These are phyloP conservation scores for Zygogramma bicolorata DNA, from an alignment of 2,888 invertebrate genomes.

Conservation along the genomic window DNA sequence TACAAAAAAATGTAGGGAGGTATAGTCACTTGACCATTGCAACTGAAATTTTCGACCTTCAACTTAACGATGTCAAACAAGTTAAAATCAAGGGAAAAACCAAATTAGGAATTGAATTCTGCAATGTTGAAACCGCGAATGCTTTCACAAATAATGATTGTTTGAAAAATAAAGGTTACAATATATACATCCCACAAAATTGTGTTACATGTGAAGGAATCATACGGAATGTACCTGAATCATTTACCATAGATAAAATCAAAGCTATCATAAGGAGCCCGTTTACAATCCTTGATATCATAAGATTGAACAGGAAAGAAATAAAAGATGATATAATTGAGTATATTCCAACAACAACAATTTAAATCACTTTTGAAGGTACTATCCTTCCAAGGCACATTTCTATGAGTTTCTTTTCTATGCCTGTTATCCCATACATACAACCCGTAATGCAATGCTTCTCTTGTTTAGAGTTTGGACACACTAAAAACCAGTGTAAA, in stretches of 20 bases:
- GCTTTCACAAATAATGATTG: not conserved
- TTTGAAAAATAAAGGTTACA: constrained; percentile 16
- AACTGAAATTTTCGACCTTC: not conserved
- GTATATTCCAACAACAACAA: not conserved
- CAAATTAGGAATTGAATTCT: not conserved
- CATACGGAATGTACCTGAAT: not conserved
- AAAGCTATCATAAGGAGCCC: not conserved
- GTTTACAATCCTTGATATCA: constrained; percentile 5
- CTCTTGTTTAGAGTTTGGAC: constrained; percentile 14
- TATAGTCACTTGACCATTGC: not conserved
- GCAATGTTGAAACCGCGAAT: not conserved
- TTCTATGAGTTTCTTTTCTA: not conserved
- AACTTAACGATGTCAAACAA: not conserved
- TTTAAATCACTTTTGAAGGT: constrained; percentile 14
- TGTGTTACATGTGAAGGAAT: constrained; percentile 16
- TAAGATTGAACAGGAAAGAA: constrained; percentile 18
- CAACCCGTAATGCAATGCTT: constrained; percentile 18
- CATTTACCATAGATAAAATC: not conserved
- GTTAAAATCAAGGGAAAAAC: not conserved
- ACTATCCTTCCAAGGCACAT: not conserved
- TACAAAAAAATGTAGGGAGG: not conserved
- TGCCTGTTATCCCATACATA: not conserved
- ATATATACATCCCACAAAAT: constrained; percentile 16
- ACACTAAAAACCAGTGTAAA: constrained; percentile 22
- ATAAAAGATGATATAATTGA: not conserved